phyloP scores from a whole-genome alignment of 2,797 vertebrate genomes.

The Carcharodon carcharias region DNA sequence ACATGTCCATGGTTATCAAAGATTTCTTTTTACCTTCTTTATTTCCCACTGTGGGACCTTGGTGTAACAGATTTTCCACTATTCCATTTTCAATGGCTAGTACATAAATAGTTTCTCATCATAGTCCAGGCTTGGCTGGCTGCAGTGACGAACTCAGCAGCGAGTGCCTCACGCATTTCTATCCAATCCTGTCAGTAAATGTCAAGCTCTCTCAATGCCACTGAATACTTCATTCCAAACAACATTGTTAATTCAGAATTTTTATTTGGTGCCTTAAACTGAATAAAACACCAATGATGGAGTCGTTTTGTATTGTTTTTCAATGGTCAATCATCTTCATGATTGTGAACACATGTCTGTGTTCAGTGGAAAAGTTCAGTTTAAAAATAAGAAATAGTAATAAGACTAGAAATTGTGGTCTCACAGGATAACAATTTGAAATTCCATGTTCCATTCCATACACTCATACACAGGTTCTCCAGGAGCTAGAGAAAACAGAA shows the following conservation, averaged over 20 bases:
- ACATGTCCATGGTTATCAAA: not conserved
- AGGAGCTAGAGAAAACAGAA: not conserved
- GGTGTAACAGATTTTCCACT: not conserved
- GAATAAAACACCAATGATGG: not conserved
- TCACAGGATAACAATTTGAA: not conserved
- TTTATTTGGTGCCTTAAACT: not conserved
- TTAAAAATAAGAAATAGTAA: no score
- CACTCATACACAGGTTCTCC: not conserved
- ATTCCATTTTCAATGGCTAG: no score
- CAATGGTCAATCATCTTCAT: no score
- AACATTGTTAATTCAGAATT: not conserved
- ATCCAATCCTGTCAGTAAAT: not conserved
- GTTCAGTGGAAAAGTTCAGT: no score
- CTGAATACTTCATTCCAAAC: not conserved
- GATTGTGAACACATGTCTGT: no score
- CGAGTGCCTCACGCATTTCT: not conserved
- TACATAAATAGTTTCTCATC: not conserved
- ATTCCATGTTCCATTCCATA: no score
- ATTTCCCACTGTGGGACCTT: no score
- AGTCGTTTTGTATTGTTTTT: not conserved
- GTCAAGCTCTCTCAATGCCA: not conserved
- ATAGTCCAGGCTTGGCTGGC: not conserved
- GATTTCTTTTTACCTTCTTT: not conserved
- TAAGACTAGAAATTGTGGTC: not conserved
- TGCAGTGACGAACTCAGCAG: not conserved